These are phyloP conservation scores for Apotomis betuletana DNA, from an alignment of 2,888 invertebrate genomes.

Conservation along the genomic window DNA sequence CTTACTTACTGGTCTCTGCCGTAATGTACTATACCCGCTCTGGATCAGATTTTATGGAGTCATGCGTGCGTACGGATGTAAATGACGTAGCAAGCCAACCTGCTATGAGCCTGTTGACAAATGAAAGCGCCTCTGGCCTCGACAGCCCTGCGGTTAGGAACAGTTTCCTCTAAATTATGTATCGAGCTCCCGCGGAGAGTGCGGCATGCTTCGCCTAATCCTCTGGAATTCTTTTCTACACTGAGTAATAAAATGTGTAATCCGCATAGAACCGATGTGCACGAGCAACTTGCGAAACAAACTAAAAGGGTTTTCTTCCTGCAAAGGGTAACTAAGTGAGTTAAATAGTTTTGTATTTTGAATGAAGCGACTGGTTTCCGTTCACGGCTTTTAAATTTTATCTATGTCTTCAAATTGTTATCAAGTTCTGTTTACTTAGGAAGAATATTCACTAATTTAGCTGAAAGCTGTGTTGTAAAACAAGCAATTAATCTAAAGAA, in stretches of 20 bases:
- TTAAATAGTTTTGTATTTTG: conserved; percentile 16
- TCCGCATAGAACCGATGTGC: conserved; percentile 7
- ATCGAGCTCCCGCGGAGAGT: conserved; percentile 49
- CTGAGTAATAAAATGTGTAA: conserved; percentile 32
- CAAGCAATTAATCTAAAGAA: background rate
- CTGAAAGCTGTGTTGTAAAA: background rate
- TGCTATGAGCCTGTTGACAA: conserved; percentile 64
- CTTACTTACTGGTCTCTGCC: too few relatives aligned
- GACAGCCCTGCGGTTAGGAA: conserved; percentile 55
- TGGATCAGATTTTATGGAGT: conserved; percentile 9
- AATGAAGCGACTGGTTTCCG: conserved; percentile 9
- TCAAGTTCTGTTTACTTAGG: background rate
- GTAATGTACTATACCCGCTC: too few relatives aligned
- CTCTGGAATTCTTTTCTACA: background rate
- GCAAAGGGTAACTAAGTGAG: conserved; percentile 17
- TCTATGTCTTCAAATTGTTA: conserved; percentile 13
- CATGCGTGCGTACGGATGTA: conserved; percentile 48
- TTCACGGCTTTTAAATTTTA: background rate
- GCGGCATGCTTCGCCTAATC: conserved; percentile 14
- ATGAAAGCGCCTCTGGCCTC: conserved; percentile 59
- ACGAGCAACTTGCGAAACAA: conserved; percentile 3
- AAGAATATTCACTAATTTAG: background rate
- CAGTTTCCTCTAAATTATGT: conserved; percentile 57
- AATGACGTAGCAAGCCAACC: conserved; percentile 51
- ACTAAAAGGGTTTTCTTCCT: conserved; percentile 14